These are phyloP conservation scores for Turdus rufiventris DNA, from an alignment of 2,113 vertebrate genomes.

Conservation along the genomic window DNA sequence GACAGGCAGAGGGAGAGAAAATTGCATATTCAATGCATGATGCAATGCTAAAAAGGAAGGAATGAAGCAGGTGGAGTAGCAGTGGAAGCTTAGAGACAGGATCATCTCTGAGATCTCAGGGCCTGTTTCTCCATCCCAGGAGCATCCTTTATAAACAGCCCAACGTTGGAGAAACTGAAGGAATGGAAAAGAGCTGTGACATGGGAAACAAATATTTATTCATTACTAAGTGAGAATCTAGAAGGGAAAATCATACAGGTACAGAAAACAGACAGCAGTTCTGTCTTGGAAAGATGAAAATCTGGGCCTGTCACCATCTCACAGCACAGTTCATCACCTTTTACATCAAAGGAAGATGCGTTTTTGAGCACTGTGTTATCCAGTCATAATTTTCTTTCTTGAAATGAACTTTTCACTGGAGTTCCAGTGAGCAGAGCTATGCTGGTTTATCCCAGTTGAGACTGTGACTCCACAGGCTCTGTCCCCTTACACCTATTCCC, in stretches of 20 bases:
- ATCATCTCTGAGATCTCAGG: conserved; percentile 25
- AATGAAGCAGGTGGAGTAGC: conserved; percentile 22
- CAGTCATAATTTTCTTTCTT: not conserved
- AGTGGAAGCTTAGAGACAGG: conserved; percentile 35
- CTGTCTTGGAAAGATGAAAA: not conserved
- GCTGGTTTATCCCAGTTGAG: not conserved
- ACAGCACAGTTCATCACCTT: not conserved
- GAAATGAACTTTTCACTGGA: not conserved
- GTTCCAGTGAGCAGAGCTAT: not conserved
- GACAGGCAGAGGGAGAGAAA: not conserved
- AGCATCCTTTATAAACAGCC: conserved; percentile 30
- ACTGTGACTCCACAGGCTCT: not conserved
- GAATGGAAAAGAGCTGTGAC: not conserved
- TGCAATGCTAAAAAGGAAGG: not conserved
- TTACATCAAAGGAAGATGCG: not conserved
- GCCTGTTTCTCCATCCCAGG: not conserved
- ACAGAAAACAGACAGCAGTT: not conserved
- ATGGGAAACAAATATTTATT: conserved; percentile 45
- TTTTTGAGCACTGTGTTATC: not conserved
- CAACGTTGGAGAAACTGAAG: not conserved
- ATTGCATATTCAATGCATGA: not conserved
- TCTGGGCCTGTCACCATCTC: not conserved
- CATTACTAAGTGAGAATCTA: conserved; percentile 1
- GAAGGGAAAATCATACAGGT: not conserved
- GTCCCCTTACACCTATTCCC: not conserved